Evolutionary conservation across 2,888 invertebrate genomes (phyloP).

Genomic region (Napeogenes sylphis): DNA sequence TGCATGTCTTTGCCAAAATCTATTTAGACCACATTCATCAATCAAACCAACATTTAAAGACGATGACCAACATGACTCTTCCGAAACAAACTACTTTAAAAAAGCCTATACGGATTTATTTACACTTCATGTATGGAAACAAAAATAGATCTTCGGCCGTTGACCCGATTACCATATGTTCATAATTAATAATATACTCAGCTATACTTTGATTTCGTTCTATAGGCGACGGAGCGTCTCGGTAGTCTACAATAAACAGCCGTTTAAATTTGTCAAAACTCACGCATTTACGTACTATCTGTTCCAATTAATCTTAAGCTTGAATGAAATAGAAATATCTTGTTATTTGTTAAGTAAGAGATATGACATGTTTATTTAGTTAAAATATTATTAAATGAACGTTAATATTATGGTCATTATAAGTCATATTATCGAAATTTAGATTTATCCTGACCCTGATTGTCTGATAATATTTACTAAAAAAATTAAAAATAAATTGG

Average conservation of each 20-base stretch:
- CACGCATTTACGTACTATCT: no score
- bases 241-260: not conserved
- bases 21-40: not conserved
- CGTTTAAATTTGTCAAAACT: no score
- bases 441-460: no score
- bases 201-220: conserved; percentile 27
- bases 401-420: no score
- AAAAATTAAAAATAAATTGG: no score
- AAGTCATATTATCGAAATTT: no score
- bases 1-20: not conserved
- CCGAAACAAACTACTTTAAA: conserved; percentile 25
- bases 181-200: conserved; percentile 48
- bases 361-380: no score
- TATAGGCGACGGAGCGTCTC: conserved; percentile 25
- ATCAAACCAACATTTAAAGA: not conserved
- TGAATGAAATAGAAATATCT: no score
- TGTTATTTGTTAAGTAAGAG: no score
- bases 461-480: no score
- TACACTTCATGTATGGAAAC: conserved; percentile 35
- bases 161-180: conserved; percentile 46
- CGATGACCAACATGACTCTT: conserved; percentile 4
- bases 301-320: no score
- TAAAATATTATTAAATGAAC: no score
- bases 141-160: conserved; percentile 52
- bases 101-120: conserved; percentile 30